Conservation (phyloP, 2,888 invertebrate species). For the Agriopis aurantiaria region DNA sequence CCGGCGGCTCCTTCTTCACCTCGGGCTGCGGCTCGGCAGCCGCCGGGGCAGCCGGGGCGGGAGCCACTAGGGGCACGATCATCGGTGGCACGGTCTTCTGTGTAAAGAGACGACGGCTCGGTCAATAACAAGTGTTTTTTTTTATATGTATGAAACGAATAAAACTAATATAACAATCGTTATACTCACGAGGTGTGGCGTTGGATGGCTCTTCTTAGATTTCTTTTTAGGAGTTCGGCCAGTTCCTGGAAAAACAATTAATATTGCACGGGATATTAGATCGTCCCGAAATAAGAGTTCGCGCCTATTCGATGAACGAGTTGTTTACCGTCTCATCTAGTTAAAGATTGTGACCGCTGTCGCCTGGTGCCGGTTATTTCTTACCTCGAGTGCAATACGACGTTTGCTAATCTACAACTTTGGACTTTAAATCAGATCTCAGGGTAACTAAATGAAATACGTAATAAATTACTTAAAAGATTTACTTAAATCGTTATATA, state of each 20-base stretch:
- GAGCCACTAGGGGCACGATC: conserved; percentile 39
- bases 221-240: conserved; percentile 80
- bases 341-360: conserved; percentile 16
- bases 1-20: conserved; percentile 57
- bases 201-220: conserved; percentile 74
- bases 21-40: conserved; percentile 46
- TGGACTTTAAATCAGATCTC: conserved; percentile 75
- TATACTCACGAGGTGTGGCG: conserved; percentile 74
- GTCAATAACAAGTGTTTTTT: neutral
- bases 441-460: conserved; percentile 82
- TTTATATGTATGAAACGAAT: neutral
- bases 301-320: conserved; percentile 25
- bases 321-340: conserved; percentile 3
- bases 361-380: conserved; percentile 43
- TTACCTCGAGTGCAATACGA: conserved; percentile 46
- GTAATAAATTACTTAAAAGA: conserved; percentile 81
- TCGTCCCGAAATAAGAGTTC: conserved; percentile 34
- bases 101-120: conserved; percentile 32
- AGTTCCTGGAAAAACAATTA: conserved; percentile 66
- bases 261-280: conserved; percentile 45
- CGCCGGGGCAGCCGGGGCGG: conserved; percentile 39
- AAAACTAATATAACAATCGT: neutral
- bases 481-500: conserved; percentile 84
- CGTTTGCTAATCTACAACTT: conserved; percentile 28
- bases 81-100: conserved; percentile 61